These are phyloP conservation scores for Tokudaia muenninki DNA, from an alignment of 2,797 vertebrate species.

Conservation along the genomic window DNA sequence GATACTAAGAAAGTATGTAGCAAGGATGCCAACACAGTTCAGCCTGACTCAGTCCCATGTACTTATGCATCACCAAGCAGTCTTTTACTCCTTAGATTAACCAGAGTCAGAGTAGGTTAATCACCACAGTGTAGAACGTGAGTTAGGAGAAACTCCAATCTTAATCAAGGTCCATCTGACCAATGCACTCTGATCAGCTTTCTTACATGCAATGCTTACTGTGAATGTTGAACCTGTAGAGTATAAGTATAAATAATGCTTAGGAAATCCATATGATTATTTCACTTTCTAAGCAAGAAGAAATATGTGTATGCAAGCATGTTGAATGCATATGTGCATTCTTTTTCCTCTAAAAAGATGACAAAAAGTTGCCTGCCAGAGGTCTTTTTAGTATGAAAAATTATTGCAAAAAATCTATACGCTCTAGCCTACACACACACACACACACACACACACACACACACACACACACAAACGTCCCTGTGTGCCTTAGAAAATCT, in stretches of 20 bases:
- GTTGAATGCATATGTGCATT: background rate
- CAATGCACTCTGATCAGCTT: background rate
- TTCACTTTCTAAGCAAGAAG: background rate
- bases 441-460: background rate
- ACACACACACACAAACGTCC: background rate
- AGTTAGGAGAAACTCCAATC: background rate
- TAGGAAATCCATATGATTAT: background rate
- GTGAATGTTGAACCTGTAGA: background rate
- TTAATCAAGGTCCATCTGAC: background rate
- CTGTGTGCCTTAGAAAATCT: conserved; percentile 35
- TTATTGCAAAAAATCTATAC: background rate
- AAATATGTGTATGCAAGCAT: background rate
- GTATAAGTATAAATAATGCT: background rate
- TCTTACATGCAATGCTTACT: background rate
- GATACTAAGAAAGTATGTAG: background rate
- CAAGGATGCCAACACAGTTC: background rate
- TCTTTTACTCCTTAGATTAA: background rate
- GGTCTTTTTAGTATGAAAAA: background rate
- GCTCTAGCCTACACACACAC: background rate
- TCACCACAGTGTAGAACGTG: background rate
- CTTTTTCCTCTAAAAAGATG: conserved; percentile 38
- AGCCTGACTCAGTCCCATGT: background rate
- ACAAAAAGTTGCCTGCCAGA: background rate
- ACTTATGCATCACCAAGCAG: accelerated
- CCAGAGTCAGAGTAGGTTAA: background rate